These are phyloP conservation scores for Oryctolagus cuniculus DNA, from an alignment of 2,113 vertebrate species.

Conservation along the genomic window DNA sequence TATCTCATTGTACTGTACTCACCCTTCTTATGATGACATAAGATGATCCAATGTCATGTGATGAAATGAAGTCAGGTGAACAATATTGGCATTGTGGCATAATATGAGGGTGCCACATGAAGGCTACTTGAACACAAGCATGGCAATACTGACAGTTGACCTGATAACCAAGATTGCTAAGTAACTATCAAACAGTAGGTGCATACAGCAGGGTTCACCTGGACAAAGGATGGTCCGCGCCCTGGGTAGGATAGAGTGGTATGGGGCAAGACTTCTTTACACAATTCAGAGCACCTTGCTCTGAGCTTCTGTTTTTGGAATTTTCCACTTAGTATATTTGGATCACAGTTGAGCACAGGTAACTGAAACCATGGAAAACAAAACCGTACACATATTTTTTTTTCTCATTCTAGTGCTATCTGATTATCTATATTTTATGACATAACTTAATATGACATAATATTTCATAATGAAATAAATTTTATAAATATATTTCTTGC, in stretches of 20 bases:
- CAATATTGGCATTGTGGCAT: too few relatives aligned
- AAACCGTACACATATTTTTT: neutral
- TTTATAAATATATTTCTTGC: neutral
- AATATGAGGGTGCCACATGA: neutral
- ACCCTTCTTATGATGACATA: neutral
- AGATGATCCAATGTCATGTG: neutral
- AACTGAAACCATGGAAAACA: neutral
- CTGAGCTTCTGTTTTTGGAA: neutral
- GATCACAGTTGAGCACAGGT: neutral
- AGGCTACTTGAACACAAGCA: neutral
- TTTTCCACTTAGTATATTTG: neutral
- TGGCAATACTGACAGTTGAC: too few relatives aligned
- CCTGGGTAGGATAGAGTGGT: rapidly evolving
- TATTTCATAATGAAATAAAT: neutral
- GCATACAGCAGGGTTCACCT: too few relatives aligned
- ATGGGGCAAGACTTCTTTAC: too few relatives aligned
- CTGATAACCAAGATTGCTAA: neutral
- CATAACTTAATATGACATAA: neutral
- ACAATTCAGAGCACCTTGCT: too few relatives aligned
- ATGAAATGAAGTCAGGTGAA: neutral
- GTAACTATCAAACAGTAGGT: too few relatives aligned
- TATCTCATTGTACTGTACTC: too few relatives aligned
- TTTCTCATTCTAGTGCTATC: neutral
- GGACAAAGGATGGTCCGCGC: neutral
- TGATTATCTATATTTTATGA: neutral